Base-by-base conservation (phyloP, 2,888 invertebrate species). In the Seladonia tumulorum region DNA sequence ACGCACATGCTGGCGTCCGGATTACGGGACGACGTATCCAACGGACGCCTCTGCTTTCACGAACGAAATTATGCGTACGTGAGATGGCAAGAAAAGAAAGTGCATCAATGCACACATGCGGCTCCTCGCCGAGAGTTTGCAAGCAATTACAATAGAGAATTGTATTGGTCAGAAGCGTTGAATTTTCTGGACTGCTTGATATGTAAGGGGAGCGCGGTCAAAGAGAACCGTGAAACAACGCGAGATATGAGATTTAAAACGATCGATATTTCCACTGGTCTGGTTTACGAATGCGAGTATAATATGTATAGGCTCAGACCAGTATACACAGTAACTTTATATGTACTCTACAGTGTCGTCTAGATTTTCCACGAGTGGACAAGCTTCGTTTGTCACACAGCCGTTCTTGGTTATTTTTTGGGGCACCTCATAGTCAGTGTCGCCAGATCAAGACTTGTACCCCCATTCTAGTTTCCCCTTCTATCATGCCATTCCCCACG, bases 211-310 rank as follows among this genome's bases (percentile, higher is more conserved):
- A 68, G 35, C 42, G 14, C n/a, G n/a, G 49, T 29, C 29, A 63
- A 74, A 49, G 29, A 47, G 42, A 60, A 35, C 42, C 57, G 84
- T 60, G 16, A 66, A 85, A 73, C 47, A 82, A 83, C 71, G 83
- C 66, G 71, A 84, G 86, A 89, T 89, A 80, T 82, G 83, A 86
- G 90, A 90, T 88, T 90, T 86, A 83, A 88, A 76, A 76, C 88
- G 89, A 90, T 90, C 90, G 88, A 90, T 90, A 90, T 88, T 79
- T 68, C 45, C 39, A 47, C 73, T 35, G 75, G 80, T 77, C 78
- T 75, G 82, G 45, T 75, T 82, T 79, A 45, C 79, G 73, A 79
- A 29, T 63, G 77, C 60, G 14, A 53, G 74, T 76, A 79, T 76
- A 60, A 16, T 25, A 25, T 39, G 18, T 22, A 35, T 10, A 75